Conservation (phyloP, 2,888 invertebrate species). For the Pachymerium ferrugineum region DNA sequence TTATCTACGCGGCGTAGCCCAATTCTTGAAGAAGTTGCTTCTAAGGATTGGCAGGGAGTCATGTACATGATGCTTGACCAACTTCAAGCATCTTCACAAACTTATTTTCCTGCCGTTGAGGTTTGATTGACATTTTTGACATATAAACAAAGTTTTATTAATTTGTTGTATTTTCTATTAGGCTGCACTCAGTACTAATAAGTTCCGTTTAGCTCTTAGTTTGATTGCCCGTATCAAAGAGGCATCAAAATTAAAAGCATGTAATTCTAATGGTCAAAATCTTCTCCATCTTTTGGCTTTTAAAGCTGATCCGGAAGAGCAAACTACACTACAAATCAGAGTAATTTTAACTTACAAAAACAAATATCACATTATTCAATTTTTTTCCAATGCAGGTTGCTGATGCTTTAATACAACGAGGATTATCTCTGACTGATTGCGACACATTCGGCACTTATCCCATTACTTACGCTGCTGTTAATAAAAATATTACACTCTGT, state of each 20-base stretch:
- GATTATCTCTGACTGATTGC: constrained; percentile 43
- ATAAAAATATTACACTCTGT: constrained; percentile 45
- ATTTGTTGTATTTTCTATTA: constrained; percentile 37
- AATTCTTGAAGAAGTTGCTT: constrained; percentile 44
- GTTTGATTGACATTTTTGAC: constrained; percentile 39
- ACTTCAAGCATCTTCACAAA: constrained; percentile 45
- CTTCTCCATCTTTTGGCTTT: constrained; percentile 48
- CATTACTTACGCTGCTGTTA: constrained; percentile 48
- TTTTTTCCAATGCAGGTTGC: constrained; percentile 42
- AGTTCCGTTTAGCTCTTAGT: constrained; percentile 49
- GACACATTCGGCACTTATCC: constrained; percentile 48
- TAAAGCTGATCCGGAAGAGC: constrained; percentile 39
- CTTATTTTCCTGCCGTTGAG: constrained; percentile 46
- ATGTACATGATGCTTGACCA: constrained; percentile 50
- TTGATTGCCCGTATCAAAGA: constrained; percentile 45
- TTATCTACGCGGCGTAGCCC: constrained; percentile 34
- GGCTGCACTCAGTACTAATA: constrained; percentile 48
- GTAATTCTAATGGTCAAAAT: constrained; percentile 45
- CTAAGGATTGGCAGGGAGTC: constrained; percentile 50
- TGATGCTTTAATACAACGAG: constrained; percentile 45
- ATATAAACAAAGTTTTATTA: neutral
- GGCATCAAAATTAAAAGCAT: constrained; percentile 40
- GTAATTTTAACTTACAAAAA: constrained; percentile 31
- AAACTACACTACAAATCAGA: constrained; percentile 39
- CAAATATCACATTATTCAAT: neutral